Conservation (phyloP, 2,113 vertebrate species). For the Hyperoodon ampullatus region DNA sequence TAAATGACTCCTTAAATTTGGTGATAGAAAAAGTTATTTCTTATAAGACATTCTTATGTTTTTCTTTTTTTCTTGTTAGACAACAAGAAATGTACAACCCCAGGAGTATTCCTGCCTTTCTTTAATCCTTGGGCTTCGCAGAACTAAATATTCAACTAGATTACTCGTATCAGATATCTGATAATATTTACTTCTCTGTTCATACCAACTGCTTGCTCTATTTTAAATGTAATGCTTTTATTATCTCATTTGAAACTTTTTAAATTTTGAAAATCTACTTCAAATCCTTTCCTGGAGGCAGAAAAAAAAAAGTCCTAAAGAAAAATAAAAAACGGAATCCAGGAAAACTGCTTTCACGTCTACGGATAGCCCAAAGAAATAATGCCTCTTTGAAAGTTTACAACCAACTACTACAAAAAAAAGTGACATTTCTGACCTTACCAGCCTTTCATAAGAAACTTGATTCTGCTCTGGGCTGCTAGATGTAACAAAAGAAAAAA, state of each 20-base stretch:
- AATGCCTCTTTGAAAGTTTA: neutral
- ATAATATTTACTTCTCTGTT: neutral
- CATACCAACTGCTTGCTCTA: neutral
- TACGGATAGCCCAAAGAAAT: neutral
- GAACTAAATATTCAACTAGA: neutral
- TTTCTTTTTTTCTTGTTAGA: neutral
- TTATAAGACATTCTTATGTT: neutral
- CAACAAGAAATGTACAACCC: neutral
- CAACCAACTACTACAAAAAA: neutral
- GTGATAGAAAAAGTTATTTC: neutral
- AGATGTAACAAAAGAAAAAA: neutral
- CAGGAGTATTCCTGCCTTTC: neutral
- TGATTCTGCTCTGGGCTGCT: neutral
- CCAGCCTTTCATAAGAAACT: neutral
- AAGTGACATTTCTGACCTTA: neutral
- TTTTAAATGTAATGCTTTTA: neutral
- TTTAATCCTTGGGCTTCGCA: neutral
- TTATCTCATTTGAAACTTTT: neutral
- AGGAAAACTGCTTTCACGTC: neutral
- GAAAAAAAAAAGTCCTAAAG: neutral
- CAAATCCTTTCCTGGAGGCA: slow-evolving; percentile 29
- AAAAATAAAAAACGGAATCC: neutral
- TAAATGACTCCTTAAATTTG: neutral
- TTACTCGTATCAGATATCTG: neutral
- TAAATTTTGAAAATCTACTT: slow-evolving; percentile 30